These are phyloP conservation scores for Suricata suricatta DNA, from an alignment of 2,113 vertebrate genomes.

Conservation along the genomic window DNA sequence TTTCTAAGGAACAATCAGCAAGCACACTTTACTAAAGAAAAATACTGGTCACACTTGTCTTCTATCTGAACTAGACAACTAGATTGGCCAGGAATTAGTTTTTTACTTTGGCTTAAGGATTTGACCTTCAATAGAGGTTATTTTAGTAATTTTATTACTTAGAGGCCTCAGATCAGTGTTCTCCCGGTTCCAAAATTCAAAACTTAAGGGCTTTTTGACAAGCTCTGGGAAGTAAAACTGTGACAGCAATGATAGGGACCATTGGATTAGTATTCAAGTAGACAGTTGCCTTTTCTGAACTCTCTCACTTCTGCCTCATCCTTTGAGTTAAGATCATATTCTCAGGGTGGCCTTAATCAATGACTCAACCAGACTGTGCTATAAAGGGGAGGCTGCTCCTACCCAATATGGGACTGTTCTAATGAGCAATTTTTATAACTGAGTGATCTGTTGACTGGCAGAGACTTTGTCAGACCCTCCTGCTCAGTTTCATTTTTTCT, in stretches of 20 bases:
- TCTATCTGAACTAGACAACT: conserved; percentile 33
- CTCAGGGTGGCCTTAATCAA: background rate
- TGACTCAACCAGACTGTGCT: background rate
- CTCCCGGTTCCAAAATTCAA: background rate
- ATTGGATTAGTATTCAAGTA: background rate
- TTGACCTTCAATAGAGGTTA: conserved; percentile 54
- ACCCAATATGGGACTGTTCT: background rate
- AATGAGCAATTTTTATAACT: background rate
- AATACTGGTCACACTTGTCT: conserved; percentile 44
- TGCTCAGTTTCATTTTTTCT: background rate
- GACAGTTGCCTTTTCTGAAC: background rate
- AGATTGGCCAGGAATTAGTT: background rate
- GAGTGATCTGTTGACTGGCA: background rate
- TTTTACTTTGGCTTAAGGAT: conserved; percentile 64
- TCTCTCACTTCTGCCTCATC: background rate
- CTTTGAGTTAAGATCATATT: background rate
- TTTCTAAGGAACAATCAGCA: conserved; percentile 73
- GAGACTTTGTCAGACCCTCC: background rate
- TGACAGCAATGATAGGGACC: background rate
- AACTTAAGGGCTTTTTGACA: background rate
- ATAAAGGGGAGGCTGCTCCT: background rate
- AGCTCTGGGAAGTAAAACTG: conserved; percentile 3
- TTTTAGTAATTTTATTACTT: conserved; percentile 54
- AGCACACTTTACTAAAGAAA: conserved; percentile 72
- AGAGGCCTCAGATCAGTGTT: conserved; percentile 19